Evolutionary conservation across 2,113 vertebrate species (phyloP).

Genomic region (Trogon surrucura): DNA sequence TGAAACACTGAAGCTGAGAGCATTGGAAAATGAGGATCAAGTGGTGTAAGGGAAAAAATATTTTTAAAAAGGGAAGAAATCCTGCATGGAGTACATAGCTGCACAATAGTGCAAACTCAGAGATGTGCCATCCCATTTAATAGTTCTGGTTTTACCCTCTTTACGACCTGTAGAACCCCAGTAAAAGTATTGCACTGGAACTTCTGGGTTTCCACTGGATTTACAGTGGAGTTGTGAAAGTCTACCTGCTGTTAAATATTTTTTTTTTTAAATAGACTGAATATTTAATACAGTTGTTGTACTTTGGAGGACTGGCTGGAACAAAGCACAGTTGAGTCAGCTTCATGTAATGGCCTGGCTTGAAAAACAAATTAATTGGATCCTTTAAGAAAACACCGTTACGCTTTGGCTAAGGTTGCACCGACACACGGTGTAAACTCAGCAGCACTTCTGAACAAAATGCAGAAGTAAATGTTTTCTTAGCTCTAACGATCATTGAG

Average conservation of each 20-base stretch:
- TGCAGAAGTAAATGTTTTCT: constrained; percentile 24
- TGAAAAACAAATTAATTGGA: constrained; percentile 28
- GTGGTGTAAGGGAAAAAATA: background rate
- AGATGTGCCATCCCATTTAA: background rate
- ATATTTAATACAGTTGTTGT: background rate
- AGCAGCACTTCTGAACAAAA: constrained; percentile 10
- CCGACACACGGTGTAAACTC: background rate
- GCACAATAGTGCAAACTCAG: no score
- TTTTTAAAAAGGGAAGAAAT: accelerated
- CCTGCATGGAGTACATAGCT: accelerated
- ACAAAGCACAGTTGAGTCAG: background rate
- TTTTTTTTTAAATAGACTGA: background rate
- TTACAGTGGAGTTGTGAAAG: background rate
- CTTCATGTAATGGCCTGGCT: background rate
- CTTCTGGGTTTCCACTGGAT: background rate
- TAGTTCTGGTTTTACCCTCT: background rate
- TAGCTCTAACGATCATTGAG: constrained; percentile 20
- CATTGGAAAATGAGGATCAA: background rate
- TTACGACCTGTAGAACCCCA: background rate
- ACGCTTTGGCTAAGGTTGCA: background rate
- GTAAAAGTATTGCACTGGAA: background rate
- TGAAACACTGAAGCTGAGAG: background rate
- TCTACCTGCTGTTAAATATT: background rate
- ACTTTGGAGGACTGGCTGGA: background rate
- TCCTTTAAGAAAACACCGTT: constrained; percentile 12